A percentile compares a stretch with the other conserved stretches of the same genome.
phyloP scores from a whole-genome alignment of 1,140 invertebrate genomes.

The Penaeus japonicus region DNA sequence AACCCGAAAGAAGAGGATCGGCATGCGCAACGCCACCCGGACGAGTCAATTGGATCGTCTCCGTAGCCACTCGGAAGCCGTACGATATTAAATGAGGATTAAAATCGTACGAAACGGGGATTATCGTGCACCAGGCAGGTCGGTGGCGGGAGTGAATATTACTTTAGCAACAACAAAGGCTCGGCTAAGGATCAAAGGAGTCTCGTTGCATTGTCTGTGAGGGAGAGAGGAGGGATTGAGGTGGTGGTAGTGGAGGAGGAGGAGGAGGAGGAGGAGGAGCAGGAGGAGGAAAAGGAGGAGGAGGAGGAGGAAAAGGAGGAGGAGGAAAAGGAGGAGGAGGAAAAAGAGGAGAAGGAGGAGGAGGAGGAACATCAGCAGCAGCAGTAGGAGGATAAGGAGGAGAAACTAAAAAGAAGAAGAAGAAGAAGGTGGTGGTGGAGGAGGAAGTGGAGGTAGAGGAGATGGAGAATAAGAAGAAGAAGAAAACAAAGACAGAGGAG shows the following conservation, averaged over 20 bases:
- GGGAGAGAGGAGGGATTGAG: neutral
- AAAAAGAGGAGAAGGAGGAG: neutral
- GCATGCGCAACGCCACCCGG: neutral
- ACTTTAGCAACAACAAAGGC: conserved; percentile 51
- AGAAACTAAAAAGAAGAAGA: neutral
- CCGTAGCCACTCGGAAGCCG: neutral
- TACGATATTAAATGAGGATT: neutral
- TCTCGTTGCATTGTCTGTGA: conserved; percentile 40
- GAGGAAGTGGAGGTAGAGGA: neutral
- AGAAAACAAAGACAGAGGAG: neutral
- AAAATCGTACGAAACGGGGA: neutral
- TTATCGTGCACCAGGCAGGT: conserved; percentile 22
- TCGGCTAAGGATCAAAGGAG: conserved; percentile 45
- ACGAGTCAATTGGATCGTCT: neutral
- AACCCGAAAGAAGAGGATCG: neutral
- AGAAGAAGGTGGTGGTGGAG: neutral
- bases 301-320: neutral
- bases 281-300: neutral
- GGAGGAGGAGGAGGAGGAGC: neutral
- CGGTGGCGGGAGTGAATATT: conserved; percentile 53
- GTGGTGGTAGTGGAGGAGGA: neutral
- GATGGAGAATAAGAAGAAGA: neutral
- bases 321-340: neutral
- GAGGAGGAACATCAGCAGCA: neutral
- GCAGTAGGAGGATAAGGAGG: neutral